Conservation (phyloP, 2,888 invertebrate genomes). For the Cloeon dipterum region DNA sequence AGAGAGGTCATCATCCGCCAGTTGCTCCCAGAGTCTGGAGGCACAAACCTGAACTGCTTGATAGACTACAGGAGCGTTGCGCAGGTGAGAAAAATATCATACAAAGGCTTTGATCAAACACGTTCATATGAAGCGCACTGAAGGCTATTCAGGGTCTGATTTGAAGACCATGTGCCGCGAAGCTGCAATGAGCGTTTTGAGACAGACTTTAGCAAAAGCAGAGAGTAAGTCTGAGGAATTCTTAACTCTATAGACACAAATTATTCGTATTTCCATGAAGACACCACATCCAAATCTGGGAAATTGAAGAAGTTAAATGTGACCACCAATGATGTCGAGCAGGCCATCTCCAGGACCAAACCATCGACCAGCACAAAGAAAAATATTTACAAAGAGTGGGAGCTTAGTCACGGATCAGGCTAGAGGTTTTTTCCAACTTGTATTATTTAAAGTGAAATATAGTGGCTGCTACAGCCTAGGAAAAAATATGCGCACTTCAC, state of each 20-base stretch:
- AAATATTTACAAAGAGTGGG: not conserved
- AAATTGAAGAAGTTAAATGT: slow-evolving; percentile 12
- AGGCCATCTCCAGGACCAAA: slow-evolving; percentile 29
- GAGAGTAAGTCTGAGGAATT: not conserved
- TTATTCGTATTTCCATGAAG: slow-evolving; percentile 5
- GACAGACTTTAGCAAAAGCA: slow-evolving; percentile 29
- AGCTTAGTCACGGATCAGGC: not conserved
- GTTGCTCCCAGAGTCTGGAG: slow-evolving; percentile 23
- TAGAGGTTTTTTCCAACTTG: not conserved
- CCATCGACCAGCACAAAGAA: slow-evolving; percentile 18
- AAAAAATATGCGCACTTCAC: too few relatives aligned
- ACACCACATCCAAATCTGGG: slow-evolving; percentile 8
- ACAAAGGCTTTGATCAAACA: not conserved
- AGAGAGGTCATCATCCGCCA: slow-evolving; percentile 43
- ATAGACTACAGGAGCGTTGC: slow-evolving; percentile 22
- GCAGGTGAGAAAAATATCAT: slow-evolving; percentile 10
- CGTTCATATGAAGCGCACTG: slow-evolving; percentile 20
- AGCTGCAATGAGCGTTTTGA: slow-evolving; percentile 57
- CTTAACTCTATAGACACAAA: not conserved
- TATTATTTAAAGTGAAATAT: too few relatives aligned
- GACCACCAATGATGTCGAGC: slow-evolving; percentile 21
- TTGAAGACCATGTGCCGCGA: slow-evolving; percentile 72
- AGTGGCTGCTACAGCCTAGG: too few relatives aligned
- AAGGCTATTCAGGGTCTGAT: slow-evolving; percentile 73
- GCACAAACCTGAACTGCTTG: slow-evolving; percentile 19